phyloP scores from a whole-genome alignment of 2,113 vertebrate genomes.

The Notarius lentiginosus region DNA sequence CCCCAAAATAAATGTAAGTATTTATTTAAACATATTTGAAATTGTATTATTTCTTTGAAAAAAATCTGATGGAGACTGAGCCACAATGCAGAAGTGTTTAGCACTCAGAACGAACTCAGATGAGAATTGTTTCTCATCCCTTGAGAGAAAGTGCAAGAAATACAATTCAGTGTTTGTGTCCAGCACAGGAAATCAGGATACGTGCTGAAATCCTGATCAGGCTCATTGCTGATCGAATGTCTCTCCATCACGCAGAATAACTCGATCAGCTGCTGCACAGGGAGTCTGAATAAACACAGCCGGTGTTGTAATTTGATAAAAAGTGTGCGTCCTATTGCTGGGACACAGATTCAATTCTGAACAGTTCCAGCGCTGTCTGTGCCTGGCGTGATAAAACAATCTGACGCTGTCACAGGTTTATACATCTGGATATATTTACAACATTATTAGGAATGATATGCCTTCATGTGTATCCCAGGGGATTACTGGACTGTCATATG shows the following conservation, averaged over 20 bases:
- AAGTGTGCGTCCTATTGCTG: neutral
- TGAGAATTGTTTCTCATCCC: neutral
- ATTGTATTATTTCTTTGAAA: neutral
- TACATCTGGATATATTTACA: too few relatives aligned
- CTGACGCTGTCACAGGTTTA: neutral
- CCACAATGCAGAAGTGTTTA: neutral
- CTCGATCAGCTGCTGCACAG: too few relatives aligned
- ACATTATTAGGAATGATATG: too few relatives aligned
- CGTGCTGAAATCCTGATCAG: constrained; percentile 25
- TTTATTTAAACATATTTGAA: too few relatives aligned
- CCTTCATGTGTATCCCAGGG: too few relatives aligned
- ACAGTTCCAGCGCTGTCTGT: neutral
- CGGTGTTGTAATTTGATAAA: neutral
- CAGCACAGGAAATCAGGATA: neutral
- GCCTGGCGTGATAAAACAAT: neutral
- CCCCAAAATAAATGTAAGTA: too few relatives aligned
- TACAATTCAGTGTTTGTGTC: neutral
- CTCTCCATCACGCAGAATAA: neutral
- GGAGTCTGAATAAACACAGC: constrained; percentile 3
- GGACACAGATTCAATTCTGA: neutral
- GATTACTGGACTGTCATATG: too few relatives aligned
- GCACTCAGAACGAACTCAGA: neutral
- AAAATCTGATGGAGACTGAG: neutral
- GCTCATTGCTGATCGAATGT: constrained; percentile 27
- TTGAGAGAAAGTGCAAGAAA: neutral